Base-by-base conservation (phyloP, 2,888 invertebrate species). In the Melieria picta region DNA sequence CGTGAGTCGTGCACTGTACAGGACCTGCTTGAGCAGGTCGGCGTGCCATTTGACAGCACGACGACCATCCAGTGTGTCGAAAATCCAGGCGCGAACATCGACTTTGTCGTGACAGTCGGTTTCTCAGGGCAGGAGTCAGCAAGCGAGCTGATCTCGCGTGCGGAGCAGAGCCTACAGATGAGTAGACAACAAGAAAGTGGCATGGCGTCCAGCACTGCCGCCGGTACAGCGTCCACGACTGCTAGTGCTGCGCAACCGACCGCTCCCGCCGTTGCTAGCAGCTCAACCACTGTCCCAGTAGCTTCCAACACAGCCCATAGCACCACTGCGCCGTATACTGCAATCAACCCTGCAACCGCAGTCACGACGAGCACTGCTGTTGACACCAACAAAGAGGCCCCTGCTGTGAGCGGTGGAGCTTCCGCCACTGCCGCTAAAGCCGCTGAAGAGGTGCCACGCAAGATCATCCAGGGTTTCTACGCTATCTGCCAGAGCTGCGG, bases 401-500 rank as follows among this genome's bases (percentile, higher is more conserved):
- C 55, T 52, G 45, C 60, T 43, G 68, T 69, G 61, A 47, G 56
- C 30, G 70, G 30, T 46, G 16, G 55, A 10, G n/a, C 64, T 16
- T 42, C 73, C 13, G 46, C 65, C 1, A n/a, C 72, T 10, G 55
- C 74, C 3, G 62, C 75, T 0, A n/a, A 30, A 30, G 1, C 77
- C 46, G 58, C 76, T 11, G 90, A 91, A 4, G 90, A 91, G 73
- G 89, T 89, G 4, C 89, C 90, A 56, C 90, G 92, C 5, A 91
- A 91, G 78, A 89, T 89, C 75, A 89, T 93, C 47, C 90, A 91
- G 52, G 94, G 94, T 65, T 92, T 91, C 88, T 87, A 93, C 77
- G 94, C 94, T 7, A 90, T 96, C 2, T 96, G 96, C 86, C 90
- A 91, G 75, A 89, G 90, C 76, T 96, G 96, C 85, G 96, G 96